A percentile compares a stretch with the other conserved stretches of the same genome.
Conservation (phyloP, 1,140 invertebrate species). For the Anthonomus grandis region DNA sequence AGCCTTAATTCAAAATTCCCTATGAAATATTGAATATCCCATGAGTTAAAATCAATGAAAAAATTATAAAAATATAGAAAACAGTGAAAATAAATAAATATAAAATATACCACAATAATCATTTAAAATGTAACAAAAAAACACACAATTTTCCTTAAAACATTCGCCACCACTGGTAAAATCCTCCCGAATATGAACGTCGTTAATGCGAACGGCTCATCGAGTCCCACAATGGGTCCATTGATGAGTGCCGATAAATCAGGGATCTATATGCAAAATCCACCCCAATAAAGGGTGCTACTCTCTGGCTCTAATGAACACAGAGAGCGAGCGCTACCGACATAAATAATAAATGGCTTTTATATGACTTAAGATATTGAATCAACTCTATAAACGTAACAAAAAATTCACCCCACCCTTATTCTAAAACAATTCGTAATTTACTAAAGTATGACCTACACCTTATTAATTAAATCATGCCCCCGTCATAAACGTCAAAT, state of each 20-base stretch:
- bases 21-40: no score
- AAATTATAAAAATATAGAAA: no score
- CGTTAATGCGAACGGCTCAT: constrained; percentile 28
- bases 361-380: neutral
- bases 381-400: neutral
- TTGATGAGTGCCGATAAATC: constrained; percentile 33
- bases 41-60: no score
- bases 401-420: neutral
- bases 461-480: neutral
- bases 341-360: constrained; percentile 8
- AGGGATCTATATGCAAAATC: constrained; percentile 31
- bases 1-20: no score
- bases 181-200: constrained; percentile 17
- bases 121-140: neutral
- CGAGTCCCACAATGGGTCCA: constrained; percentile 27
- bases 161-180: constrained; percentile 12
- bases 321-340: constrained; percentile 1
- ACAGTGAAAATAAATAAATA: no score
- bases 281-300: constrained; percentile 26
- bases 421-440: neutral
- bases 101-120: no score
- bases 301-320: constrained; percentile 20
- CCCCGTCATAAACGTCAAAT: neutral
- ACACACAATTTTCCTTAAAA: neutral
- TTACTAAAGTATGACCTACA: no score